Conservation (phyloP, 2,888 invertebrate genomes). For the Argynnis bischoffii region DNA sequence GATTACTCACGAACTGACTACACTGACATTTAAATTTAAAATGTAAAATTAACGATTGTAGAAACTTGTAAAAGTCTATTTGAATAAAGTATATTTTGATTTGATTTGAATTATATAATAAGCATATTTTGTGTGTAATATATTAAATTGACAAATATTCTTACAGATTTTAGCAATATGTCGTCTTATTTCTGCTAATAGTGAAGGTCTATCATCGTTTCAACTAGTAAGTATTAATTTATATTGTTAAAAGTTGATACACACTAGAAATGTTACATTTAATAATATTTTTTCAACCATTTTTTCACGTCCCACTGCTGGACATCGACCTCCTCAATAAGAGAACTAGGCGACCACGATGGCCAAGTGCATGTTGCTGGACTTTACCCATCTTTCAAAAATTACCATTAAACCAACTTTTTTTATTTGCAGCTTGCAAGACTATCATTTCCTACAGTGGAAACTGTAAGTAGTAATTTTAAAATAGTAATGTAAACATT, state of each 20-base stretch:
- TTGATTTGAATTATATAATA: too few relatives aligned
- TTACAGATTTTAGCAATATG: conserved; percentile 10
- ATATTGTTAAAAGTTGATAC: not conserved
- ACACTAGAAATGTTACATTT: not conserved
- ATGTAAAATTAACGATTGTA: too few relatives aligned
- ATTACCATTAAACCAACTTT: not conserved
- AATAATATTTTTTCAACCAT: not conserved
- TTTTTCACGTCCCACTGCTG: not conserved
- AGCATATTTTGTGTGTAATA: too few relatives aligned
- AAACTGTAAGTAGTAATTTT: conserved; percentile 55
- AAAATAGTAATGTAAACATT: not conserved
- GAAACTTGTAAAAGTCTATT: too few relatives aligned
- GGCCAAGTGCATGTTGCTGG: too few relatives aligned
- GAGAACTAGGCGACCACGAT: too few relatives aligned
- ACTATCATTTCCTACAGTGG: conserved; percentile 68
- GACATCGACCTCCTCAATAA: too few relatives aligned
- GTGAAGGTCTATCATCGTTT: conserved; percentile 53
- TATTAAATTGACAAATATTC: not conserved
- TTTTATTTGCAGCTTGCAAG: conserved; percentile 64
- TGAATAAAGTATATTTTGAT: too few relatives aligned
- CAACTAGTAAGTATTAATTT: conserved; percentile 49
- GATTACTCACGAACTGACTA: too few relatives aligned
- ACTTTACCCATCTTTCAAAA: too few relatives aligned
- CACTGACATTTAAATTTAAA: too few relatives aligned
- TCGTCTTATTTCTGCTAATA: conserved; percentile 19